Evolutionary conservation across 2,113 vertebrate species (phyloP).

Genomic region (Pygoscelis adeliae): DNA sequence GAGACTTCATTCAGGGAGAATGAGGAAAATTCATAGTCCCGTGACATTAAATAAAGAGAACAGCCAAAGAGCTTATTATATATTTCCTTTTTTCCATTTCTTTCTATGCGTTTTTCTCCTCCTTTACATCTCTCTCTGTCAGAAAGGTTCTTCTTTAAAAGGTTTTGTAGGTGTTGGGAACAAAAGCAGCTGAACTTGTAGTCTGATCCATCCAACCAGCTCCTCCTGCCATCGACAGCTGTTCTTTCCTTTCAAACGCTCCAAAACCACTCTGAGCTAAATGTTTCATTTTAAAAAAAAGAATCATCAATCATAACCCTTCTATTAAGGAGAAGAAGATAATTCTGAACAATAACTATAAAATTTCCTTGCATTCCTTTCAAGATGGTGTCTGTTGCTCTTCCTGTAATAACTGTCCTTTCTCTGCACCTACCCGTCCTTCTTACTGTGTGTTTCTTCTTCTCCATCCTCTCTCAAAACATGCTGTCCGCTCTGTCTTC

Average conservation of each 20-base stretch:
- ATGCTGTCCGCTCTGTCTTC: background rate
- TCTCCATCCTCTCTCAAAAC: background rate
- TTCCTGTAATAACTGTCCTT: background rate
- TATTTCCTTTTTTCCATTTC: background rate
- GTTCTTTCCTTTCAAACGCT: constrained; percentile 29
- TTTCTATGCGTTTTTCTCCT: background rate
- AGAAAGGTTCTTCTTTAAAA: constrained; percentile 1
- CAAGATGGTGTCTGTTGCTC: background rate
- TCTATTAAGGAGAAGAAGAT: background rate
- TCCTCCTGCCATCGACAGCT: background rate
- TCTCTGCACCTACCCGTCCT: background rate
- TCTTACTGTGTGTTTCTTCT: background rate
- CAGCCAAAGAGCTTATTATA: background rate
- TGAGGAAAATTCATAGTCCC: background rate
- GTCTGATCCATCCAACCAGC: background rate
- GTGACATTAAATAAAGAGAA: background rate
- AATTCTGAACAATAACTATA: background rate
- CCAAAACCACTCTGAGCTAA: constrained; percentile 24
- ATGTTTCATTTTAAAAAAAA: background rate
- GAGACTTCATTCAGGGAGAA: background rate
- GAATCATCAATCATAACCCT: constrained; percentile 14
- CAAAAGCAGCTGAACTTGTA: background rate
- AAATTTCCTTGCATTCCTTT: background rate
- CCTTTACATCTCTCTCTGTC: background rate
- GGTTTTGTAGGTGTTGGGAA: background rate